phyloP scores from a whole-genome alignment of 2,113 vertebrate species.

The Hippoglossus stenolepis region DNA sequence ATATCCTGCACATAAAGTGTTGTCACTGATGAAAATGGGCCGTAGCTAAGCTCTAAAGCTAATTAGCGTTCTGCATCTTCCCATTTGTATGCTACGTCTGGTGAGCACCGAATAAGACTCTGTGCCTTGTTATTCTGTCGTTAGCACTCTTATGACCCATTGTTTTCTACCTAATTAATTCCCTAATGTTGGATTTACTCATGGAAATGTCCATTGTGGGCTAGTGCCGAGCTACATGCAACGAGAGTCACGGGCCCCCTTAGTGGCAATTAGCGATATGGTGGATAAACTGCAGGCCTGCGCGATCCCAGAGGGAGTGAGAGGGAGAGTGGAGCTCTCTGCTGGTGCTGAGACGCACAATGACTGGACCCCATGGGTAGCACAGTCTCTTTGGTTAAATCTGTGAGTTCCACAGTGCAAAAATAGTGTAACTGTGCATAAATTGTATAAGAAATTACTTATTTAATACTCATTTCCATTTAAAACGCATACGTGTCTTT shows the following conservation, averaged over 20 bases:
- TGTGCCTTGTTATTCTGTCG: conserved; percentile 79
- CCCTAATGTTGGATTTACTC: conserved; percentile 82
- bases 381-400: conserved; percentile 35
- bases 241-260: conserved; percentile 67
- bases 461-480: conserved; percentile 4
- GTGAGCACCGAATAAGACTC: conserved; percentile 67
- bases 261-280: conserved; percentile 75
- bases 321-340: conserved; percentile 42
- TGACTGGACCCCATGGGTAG: conserved; percentile 34
- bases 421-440: conserved; percentile 16
- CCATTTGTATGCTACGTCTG: conserved; percentile 51
- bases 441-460: conserved; percentile 3
- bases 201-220: conserved; percentile 72
- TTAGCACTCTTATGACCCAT: conserved; percentile 81
- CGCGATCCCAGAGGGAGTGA: conserved; percentile 56
- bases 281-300: conserved; percentile 61
- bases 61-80: conserved; percentile 68
- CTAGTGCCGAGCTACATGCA: conserved; percentile 58
- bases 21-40: conserved; percentile 44
- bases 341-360: conserved; percentile 26
- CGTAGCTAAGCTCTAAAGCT: conserved; percentile 56
- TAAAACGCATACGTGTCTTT: conserved; percentile 1
- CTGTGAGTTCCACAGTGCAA: neutral
- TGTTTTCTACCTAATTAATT: conserved; percentile 84
- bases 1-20: conserved; percentile 25